Percentiles rank a stretch among this genome's conserved stretches.
Evolutionary conservation across 2,113 vertebrate genomes (phyloP).

Genomic region (Oreotrochilus melanogaster): DNA sequence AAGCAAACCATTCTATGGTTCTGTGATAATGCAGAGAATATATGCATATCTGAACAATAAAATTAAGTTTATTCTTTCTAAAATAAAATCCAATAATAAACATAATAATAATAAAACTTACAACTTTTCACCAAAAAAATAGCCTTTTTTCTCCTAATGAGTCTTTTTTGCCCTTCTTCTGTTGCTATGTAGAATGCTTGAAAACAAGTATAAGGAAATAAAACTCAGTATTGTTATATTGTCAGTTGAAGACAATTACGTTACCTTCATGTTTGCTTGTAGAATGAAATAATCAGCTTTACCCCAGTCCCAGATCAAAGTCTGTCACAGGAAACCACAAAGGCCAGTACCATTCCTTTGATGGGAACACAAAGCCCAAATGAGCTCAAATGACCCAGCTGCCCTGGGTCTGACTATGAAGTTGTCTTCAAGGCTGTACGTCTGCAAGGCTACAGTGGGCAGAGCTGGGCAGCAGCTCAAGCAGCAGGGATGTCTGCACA

Average conservation of each 20-base stretch:
- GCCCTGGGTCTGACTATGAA: neutral
- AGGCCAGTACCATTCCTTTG: neutral
- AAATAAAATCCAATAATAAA: neutral
- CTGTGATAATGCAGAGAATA: neutral
- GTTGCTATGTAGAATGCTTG: neutral
- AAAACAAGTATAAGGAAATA: neutral
- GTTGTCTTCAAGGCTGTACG: neutral
- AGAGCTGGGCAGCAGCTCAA: neutral
- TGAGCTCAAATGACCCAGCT: too few species aligned
- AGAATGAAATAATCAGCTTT: neutral
- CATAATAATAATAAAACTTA: neutral
- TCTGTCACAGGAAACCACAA: neutral
- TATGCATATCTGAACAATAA: neutral
- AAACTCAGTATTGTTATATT: neutral
- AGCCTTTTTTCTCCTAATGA: neutral
- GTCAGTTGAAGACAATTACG: neutral
- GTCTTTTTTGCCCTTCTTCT: neutral
- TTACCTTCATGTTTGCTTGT: neutral
- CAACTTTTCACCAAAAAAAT: neutral
- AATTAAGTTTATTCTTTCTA: neutral
- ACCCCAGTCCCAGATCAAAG: neutral
- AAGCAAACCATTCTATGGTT: too few species aligned
- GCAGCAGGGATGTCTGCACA: neutral
- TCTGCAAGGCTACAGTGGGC: neutral
- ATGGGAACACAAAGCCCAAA: neutral